Conservation (phyloP, 1,140 invertebrate genomes). For the Trichonephila clavipes region DNA sequence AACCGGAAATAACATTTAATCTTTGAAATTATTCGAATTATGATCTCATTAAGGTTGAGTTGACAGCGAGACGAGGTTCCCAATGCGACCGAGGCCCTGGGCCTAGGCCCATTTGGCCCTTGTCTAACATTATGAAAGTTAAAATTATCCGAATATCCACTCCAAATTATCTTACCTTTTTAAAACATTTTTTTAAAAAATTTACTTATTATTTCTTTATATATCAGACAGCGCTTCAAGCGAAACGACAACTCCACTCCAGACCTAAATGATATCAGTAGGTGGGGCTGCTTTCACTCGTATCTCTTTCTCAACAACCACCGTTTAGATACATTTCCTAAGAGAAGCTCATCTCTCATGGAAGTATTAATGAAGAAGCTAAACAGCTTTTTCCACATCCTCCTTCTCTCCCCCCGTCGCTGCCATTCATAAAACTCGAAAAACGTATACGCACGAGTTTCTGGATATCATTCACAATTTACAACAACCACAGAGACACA, state of each 20-base stretch:
- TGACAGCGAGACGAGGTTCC: no score
- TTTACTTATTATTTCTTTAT: no score
- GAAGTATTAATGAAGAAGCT: slow-evolving; percentile 31
- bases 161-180: no score
- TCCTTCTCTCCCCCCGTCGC: not conserved
- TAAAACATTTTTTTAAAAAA: no score
- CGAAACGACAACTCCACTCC: not conserved
- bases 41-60: no score
- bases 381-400: slow-evolving; percentile 37
- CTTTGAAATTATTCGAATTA: no score
- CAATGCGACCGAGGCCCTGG: no score
- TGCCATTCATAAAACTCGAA: slow-evolving; percentile 57
- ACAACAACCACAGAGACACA: slow-evolving; percentile 14
- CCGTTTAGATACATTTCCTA: not conserved
- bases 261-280: slow-evolving; percentile 1
- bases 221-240: not conserved
- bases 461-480: slow-evolving; percentile 70
- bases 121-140: no score
- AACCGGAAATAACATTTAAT: no score
- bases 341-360: slow-evolving; percentile 10
- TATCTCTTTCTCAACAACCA: slow-evolving; percentile 27
- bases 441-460: slow-evolving; percentile 37
- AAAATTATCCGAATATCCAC: no score
- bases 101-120: no score
- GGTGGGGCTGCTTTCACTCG: not conserved